These are phyloP conservation scores for Rhyacophila evoluta DNA, from an alignment of 2,888 invertebrate genomes.

Conservation along the genomic window DNA sequence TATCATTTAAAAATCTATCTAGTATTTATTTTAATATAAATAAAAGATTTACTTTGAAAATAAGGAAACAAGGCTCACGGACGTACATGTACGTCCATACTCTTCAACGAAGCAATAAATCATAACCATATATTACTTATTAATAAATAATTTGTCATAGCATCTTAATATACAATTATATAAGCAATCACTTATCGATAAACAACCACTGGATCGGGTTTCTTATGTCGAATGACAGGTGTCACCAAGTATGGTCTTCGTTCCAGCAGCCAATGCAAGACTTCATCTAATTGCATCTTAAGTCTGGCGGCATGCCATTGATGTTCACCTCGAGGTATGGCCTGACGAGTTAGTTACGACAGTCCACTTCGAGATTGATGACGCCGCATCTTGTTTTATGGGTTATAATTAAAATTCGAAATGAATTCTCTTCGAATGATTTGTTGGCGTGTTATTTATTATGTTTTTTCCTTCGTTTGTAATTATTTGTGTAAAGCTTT, in stretches of 20 bases:
- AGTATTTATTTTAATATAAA: too few species aligned
- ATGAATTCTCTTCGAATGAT: background rate
- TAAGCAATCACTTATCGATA: background rate
- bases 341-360: slow-evolving; percentile 22
- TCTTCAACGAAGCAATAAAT: too few species aligned
- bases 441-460: background rate
- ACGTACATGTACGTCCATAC: too few species aligned
- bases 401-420: slow-evolving; percentile 13
- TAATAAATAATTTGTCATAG: too few species aligned
- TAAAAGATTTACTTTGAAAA: too few species aligned
- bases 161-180: background rate
- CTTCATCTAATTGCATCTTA: slow-evolving; percentile 45
- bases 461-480: background rate
- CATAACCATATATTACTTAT: too few species aligned
- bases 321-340: background rate
- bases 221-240: slow-evolving; percentile 30
- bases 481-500: slow-evolving; percentile 16
- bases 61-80: too few species aligned
- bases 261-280: slow-evolving; percentile 39
- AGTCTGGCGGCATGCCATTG: slow-evolving; percentile 28
- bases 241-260: slow-evolving; percentile 29
- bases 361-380: background rate
- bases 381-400: slow-evolving; percentile 12
- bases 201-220: slow-evolving; percentile 21
- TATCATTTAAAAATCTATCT: too few species aligned